Percentiles rank a stretch among this genome's conserved stretches.
Conservation (phyloP, 2,113 vertebrate genomes). For the Sisor rabdophorus region DNA sequence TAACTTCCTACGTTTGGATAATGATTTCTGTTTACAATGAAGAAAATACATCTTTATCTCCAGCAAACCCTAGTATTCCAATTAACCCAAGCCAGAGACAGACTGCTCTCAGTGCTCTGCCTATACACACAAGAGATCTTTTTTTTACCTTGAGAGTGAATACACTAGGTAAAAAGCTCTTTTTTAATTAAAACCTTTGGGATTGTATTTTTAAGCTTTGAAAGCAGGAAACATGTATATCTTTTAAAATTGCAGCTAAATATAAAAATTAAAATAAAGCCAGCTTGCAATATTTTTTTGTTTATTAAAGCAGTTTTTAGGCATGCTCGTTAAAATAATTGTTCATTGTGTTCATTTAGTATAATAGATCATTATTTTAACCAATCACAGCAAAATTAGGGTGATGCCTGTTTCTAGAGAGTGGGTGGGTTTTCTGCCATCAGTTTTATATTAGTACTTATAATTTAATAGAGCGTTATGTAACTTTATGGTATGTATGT, state of each 20-base stretch:
- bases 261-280: constrained; percentile 61
- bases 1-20: constrained; percentile 53
- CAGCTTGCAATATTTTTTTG: constrained; percentile 9
- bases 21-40: constrained; percentile 55
- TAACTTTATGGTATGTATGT: background rate
- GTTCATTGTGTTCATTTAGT: constrained; percentile 7
- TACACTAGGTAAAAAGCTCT: constrained; percentile 63
- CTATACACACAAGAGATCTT: constrained; percentile 67
- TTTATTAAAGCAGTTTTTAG: constrained; percentile 20
- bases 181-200: constrained; percentile 77
- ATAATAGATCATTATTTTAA: background rate
- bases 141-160: constrained; percentile 67
- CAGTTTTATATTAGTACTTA: background rate
- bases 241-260: constrained; percentile 57
- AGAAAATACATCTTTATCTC: constrained; percentile 52
- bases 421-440: background rate
- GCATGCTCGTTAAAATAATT: background rate
- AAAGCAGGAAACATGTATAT: constrained; percentile 52
- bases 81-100: constrained; percentile 71
- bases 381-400: background rate
- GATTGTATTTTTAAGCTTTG: constrained; percentile 62
- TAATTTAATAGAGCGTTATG: too few species aligned
- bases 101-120: constrained; percentile 56
- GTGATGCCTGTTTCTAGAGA: background rate
- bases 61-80: constrained; percentile 65